Conservation (phyloP, 2,113 vertebrate genomes). For the Mesitornis unicolor region DNA sequence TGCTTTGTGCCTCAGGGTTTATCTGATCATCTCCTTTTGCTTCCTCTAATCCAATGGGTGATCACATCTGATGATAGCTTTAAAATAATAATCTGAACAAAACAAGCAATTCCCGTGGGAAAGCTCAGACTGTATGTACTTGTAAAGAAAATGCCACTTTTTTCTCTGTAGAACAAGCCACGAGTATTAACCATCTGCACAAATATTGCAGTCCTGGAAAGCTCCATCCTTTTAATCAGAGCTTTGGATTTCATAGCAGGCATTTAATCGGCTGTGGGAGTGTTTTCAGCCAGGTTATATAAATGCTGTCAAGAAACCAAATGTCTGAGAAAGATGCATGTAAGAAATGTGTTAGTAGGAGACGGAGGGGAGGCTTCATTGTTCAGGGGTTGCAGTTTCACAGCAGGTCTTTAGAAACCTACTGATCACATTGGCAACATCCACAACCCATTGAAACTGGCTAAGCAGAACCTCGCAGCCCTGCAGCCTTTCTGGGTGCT, state of each 20-base stretch:
- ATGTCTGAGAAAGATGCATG: neutral
- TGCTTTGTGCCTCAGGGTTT: neutral
- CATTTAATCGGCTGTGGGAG: neutral
- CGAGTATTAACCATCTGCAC: neutral
- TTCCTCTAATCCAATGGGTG: constrained; percentile 12
- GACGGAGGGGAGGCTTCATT: neutral
- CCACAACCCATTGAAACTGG: neutral
- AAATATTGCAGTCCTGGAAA: neutral
- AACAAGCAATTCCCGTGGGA: constrained; percentile 21
- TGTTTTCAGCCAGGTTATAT: constrained; percentile 27
- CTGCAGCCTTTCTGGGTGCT: neutral
- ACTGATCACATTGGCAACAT: neutral
- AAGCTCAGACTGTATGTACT: neutral
- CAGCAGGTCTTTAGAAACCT: neutral
- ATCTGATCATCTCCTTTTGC: constrained; percentile 24
- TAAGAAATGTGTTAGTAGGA: neutral
- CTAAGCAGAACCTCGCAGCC: neutral
- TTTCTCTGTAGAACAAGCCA: neutral
- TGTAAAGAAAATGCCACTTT: constrained; percentile 15
- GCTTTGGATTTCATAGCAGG: neutral
- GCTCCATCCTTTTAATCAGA: constrained; percentile 14
- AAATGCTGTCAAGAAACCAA: constrained; percentile 32
- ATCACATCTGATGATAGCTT: constrained; percentile 13
- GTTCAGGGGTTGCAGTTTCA: neutral
- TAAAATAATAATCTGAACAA: constrained; percentile 21